These are phyloP conservation scores for Lepidurus couesii DNA, from an alignment of 1,140 invertebrate genomes.

Conservation along the genomic window DNA sequence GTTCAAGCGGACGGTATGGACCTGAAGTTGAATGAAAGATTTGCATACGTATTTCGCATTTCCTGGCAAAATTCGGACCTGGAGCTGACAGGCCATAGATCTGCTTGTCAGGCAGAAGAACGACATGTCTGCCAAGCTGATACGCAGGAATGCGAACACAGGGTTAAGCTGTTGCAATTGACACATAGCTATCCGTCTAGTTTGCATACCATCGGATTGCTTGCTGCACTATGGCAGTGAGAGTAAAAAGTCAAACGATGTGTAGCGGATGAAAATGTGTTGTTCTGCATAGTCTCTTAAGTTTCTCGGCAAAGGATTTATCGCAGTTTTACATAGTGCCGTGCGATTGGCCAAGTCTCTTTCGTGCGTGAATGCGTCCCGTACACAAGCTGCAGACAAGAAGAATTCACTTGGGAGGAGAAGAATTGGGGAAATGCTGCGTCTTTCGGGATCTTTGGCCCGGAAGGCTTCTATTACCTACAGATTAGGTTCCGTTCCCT, in stretches of 20 bases:
- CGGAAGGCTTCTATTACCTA: background rate
- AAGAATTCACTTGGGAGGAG: background rate
- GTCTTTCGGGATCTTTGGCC: background rate
- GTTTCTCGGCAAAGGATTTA: no score
- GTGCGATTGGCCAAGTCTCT: no score
- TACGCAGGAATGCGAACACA: no score
- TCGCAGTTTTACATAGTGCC: no score
- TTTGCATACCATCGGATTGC: no score
- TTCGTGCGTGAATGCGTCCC: background rate
- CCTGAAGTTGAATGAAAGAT: background rate
- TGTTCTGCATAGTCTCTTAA: no score
- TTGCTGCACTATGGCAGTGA: no score
- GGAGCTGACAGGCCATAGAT: background rate
- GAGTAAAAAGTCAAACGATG: no score
- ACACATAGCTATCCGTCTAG: no score
- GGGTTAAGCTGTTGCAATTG: no score
- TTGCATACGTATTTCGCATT: background rate
- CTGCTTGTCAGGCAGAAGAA: background rate
- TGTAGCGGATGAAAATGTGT: no score
- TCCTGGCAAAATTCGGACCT: background rate
- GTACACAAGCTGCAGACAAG: background rate
- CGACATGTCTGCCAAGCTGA: no score
- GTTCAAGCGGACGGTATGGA: background rate
- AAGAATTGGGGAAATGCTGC: background rate
- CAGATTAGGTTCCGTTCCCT: background rate